A percentile compares a stretch with the other conserved stretches of the same genome.
Conservation (phyloP, 2,113 vertebrate genomes). For the Sula dactylatra region DNA sequence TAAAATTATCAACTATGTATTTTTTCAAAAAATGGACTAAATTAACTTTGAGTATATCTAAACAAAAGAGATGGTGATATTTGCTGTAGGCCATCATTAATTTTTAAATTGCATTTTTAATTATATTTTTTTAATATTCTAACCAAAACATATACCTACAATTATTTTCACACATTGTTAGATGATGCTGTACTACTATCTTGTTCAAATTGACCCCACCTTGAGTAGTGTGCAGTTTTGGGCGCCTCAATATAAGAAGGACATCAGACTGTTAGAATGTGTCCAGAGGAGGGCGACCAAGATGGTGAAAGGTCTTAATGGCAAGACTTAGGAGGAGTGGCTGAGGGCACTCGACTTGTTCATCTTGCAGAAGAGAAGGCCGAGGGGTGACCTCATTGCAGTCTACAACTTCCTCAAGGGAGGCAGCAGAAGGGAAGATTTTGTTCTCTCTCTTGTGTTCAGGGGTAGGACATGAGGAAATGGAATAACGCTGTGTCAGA, state of each 20-base stretch:
- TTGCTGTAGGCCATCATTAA: not conserved
- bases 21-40: not conserved
- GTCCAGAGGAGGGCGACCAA: not conserved
- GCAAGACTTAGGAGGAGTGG: rapidly evolving
- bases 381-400: not conserved
- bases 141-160: not conserved
- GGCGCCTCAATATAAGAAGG: not conserved
- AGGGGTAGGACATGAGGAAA: not conserved
- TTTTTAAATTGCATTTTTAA: not conserved
- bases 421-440: rapidly evolving
- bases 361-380: not conserved
- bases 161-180: not conserved
- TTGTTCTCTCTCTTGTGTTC: not conserved
- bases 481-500: not conserved
- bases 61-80: not conserved
- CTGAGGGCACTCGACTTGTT: not conserved
- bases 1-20: not conserved
- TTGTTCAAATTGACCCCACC: not conserved
- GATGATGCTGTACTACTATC: not conserved
- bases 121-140: not conserved
- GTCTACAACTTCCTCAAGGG: not conserved
- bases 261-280: not conserved
- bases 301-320: rapidly evolving
- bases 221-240: not conserved
- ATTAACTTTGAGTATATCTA: not conserved